These are phyloP conservation scores for Drosophila aff. DNA, from an alignment of 1,140 invertebrate genomes.

Conservation along the genomic window DNA sequence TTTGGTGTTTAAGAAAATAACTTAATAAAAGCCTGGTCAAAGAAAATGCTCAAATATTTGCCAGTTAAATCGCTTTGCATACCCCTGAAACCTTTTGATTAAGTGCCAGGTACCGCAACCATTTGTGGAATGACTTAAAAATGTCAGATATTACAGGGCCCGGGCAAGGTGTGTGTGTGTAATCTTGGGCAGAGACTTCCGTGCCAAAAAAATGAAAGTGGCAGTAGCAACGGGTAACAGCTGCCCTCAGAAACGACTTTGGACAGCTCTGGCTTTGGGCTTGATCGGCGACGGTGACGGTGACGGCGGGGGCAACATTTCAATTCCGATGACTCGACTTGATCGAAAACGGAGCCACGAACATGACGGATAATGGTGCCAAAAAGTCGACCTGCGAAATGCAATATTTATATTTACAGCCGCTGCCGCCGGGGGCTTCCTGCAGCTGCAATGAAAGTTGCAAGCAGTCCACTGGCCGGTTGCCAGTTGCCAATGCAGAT, in stretches of 20 bases:
- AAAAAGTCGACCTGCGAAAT: slow-evolving; percentile 38
- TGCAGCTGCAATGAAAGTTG: slow-evolving; percentile 59
- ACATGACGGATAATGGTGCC: slow-evolving; percentile 34
- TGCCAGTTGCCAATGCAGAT: slow-evolving; percentile 2
- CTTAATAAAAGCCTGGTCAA: not conserved
- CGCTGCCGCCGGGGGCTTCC: slow-evolving; percentile 17
- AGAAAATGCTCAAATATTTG: slow-evolving; percentile 4
- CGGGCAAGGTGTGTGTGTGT: not conserved
- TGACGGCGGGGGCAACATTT: slow-evolving; percentile 20
- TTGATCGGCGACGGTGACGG: slow-evolving; percentile 1
- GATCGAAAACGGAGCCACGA: slow-evolving; percentile 40
- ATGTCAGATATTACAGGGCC: slow-evolving; percentile 3
- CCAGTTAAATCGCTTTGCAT: not conserved
- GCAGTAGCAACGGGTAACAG: slow-evolving; percentile 5
- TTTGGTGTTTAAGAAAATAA: not conserved
- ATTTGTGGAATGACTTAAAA: not conserved
- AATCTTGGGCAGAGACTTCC: slow-evolving; percentile 17
- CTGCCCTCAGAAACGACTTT: slow-evolving; percentile 13
- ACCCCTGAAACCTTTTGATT: not conserved
- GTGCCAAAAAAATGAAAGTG: slow-evolving; percentile 44
- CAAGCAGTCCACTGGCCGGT: not conserved
- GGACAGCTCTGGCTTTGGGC: slow-evolving; percentile 10
- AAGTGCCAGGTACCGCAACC: not conserved
- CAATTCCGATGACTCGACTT: slow-evolving; percentile 44
- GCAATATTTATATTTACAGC: slow-evolving; percentile 28